Evolutionary conservation across 2,888 invertebrate genomes (phyloP).

Genomic region (Empis stercorea): DNA sequence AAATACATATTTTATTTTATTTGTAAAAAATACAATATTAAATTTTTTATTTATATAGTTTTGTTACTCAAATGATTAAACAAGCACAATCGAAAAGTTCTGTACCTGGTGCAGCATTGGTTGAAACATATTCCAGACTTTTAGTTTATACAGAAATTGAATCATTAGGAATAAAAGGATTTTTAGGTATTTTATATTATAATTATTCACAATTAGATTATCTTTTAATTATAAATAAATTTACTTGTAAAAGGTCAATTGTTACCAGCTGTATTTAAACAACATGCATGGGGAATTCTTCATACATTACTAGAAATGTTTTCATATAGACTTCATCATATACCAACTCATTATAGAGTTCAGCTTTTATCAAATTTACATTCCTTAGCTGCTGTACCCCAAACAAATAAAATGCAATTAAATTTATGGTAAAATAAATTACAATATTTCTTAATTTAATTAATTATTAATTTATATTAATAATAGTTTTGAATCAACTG

Average conservation of each 20-base stretch:
- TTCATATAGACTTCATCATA: constrained; percentile 90
- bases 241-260: constrained; percentile 50
- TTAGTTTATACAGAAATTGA: constrained; percentile 95
- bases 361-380: constrained; percentile 85
- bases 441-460: background rate
- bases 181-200: constrained; percentile 54
- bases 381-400: constrained; percentile 79
- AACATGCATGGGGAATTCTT: constrained; percentile 90
- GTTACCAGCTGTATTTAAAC: constrained; percentile 80
- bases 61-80: constrained; percentile 81
- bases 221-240: background rate
- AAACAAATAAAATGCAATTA: constrained; percentile 89
- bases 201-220: no score
- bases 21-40: no score
- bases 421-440: constrained; percentile 60
- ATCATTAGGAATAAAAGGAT: constrained; percentile 90
- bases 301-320: constrained; percentile 95
- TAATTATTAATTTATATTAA: no score
- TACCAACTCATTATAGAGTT: constrained; percentile 89
- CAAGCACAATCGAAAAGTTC: constrained; percentile 76
- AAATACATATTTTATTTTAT: no score
- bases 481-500: constrained; percentile 69
- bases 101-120: constrained; percentile 77
- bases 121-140: constrained; percentile 88
- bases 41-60: constrained; percentile 38